Evolutionary conservation across 1,140 invertebrate genomes (phyloP).

Genomic region (Wiebesia pumilae): DNA sequence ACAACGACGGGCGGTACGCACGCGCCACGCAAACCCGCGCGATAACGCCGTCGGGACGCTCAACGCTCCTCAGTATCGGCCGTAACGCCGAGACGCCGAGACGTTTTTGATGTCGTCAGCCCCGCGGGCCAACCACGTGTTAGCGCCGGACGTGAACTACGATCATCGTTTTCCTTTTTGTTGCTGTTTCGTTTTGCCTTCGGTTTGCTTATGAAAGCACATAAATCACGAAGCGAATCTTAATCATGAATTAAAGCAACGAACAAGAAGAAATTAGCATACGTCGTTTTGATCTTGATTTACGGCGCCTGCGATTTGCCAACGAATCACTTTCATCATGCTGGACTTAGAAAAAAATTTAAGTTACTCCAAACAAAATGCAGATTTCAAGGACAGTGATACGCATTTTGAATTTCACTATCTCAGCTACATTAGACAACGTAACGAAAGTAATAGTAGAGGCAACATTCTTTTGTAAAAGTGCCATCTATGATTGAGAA

Average conservation of each 20-base stretch:
- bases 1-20: not conserved
- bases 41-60: constrained; percentile 59
- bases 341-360: too few relatives aligned
- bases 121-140: not conserved
- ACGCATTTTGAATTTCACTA: too few relatives aligned
- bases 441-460: too few relatives aligned
- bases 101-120: constrained; percentile 35
- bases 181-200: too few relatives aligned
- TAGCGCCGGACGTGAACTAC: not conserved
- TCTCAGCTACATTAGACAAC: too few relatives aligned
- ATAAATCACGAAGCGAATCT: not conserved
- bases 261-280: not conserved
- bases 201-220: too few relatives aligned
- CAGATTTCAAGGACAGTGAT: too few relatives aligned
- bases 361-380: too few relatives aligned
- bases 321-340: not conserved
- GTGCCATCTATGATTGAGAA: too few relatives aligned
- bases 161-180: too few relatives aligned
- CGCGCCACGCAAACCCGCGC: constrained; percentile 46
- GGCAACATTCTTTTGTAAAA: too few relatives aligned
- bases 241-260: not conserved
- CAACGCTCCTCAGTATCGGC: constrained; percentile 61
- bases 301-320: not conserved
- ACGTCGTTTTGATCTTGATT: not conserved
- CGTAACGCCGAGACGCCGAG: constrained; percentile 61